phyloP scores from a whole-genome alignment of 2,113 vertebrate species.

The Meriones unguiculatus region DNA sequence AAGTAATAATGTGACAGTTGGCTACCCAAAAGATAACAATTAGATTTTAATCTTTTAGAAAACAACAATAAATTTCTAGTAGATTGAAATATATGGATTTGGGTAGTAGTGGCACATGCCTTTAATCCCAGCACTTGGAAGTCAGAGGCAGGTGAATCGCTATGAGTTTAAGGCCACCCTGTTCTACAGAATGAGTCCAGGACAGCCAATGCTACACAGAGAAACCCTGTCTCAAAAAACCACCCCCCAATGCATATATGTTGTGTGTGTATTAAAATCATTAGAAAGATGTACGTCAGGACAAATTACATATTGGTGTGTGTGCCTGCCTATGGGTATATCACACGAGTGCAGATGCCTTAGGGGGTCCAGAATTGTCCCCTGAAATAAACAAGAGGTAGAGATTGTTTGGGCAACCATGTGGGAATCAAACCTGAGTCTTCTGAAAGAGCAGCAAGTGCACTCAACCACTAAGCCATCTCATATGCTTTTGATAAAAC shows the following conservation, averaged over 20 bases:
- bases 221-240: too few relatives aligned
- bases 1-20: not conserved
- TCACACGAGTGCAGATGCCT: not conserved
- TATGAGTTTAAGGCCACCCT: too few relatives aligned
- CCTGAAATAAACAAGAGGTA: not conserved
- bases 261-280: not conserved
- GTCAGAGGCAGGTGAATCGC: too few relatives aligned
- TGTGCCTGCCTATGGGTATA: not conserved
- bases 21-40: conserved; percentile 11
- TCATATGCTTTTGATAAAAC: not conserved
- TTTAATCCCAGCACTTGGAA: too few relatives aligned
- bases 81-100: not conserved
- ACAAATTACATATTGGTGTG: not conserved
- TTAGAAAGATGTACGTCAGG: not conserved
- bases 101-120: too few relatives aligned
- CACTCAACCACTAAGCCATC: not conserved
- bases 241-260: too few relatives aligned
- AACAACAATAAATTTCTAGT: not conserved
- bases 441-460: not conserved
- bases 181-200: too few relatives aligned
- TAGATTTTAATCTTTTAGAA: conserved; percentile 1
- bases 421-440: not conserved
- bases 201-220: too few relatives aligned
- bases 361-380: not conserved
- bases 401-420: not conserved